A percentile compares a stretch with the other conserved stretches of the same genome.
phyloP scores from a whole-genome alignment of 2,888 invertebrate genomes.

The Drosophila robusta region DNA sequence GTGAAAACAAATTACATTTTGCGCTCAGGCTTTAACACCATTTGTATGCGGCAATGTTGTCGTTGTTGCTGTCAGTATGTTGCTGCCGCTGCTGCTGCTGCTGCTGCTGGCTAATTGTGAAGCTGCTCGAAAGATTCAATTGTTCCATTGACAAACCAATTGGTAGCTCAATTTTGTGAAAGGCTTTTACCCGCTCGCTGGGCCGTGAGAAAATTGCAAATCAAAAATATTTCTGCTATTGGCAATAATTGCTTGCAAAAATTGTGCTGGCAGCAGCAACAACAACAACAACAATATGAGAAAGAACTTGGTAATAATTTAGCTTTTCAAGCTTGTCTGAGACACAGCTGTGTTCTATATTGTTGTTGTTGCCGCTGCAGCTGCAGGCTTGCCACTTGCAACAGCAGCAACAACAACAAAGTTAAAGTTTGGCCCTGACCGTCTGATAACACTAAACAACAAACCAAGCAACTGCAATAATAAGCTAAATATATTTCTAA shows the following conservation, averaged over 20 bases:
- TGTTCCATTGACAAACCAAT: slow-evolving; percentile 78
- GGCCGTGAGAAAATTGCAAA: slow-evolving; percentile 76
- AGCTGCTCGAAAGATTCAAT: slow-evolving; percentile 66
- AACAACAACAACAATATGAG: slow-evolving; percentile 37
- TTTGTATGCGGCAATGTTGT: slow-evolving; percentile 58
- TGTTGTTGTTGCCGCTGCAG: slow-evolving; percentile 46
- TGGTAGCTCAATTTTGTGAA: slow-evolving; percentile 61
- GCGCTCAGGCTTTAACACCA: slow-evolving; percentile 72
- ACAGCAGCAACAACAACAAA: slow-evolving; percentile 59
- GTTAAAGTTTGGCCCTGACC: slow-evolving; percentile 64
- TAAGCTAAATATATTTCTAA: not conserved
- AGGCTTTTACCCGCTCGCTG: slow-evolving; percentile 47
- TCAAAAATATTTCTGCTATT: slow-evolving; percentile 71
- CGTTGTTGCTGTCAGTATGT: slow-evolving; percentile 45
- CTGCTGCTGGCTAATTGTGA: slow-evolving; percentile 68
- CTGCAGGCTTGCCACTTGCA: slow-evolving; percentile 67
- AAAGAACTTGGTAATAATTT: slow-evolving; percentile 67
- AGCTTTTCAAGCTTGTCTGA: slow-evolving; percentile 31
- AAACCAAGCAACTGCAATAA: slow-evolving; percentile 10
- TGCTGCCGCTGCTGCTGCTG: slow-evolving; percentile 14
- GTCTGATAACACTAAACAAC: slow-evolving; percentile 49
- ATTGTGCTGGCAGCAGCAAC: slow-evolving; percentile 43
- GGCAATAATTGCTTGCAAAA: slow-evolving; percentile 71
- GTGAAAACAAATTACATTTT: slow-evolving; percentile 85
- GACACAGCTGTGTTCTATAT: slow-evolving; percentile 77